A percentile compares a stretch with the other conserved stretches of the same genome.
These are phyloP conservation scores for Cassiopea andromeda DNA, from an alignment of 30 jellyfish, hydroid and myxozoan genomes.

Conservation along the genomic window DNA sequence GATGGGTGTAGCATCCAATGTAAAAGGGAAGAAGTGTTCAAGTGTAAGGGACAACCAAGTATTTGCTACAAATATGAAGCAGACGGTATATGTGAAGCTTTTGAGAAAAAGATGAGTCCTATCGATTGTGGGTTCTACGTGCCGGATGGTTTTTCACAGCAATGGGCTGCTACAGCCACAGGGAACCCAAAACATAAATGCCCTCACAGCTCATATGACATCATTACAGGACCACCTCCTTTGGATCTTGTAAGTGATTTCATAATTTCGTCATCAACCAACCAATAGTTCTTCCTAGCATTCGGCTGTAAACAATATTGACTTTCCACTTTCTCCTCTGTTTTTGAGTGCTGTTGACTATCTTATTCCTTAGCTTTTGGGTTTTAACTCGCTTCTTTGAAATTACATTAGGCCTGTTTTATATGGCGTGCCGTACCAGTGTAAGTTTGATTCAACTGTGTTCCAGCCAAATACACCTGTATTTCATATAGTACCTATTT, in stretches of 20 bases:
- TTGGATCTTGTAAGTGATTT: constrained; percentile 81
- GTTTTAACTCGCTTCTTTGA: no score
- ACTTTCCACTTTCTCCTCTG: no score
- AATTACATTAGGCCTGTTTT: no score
- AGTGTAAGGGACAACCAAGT: constrained; percentile 93
- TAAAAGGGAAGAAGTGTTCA: constrained; percentile 83
- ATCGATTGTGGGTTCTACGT: constrained; percentile 92
- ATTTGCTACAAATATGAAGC: constrained; percentile 84
- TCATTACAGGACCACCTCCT: constrained; percentile 91
- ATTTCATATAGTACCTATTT: no score
- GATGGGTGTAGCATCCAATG: constrained; percentile 96
- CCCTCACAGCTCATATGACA: constrained; percentile 42
- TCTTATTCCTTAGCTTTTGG: no score
- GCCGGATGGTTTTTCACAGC: constrained; percentile 92
- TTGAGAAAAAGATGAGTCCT: constrained; percentile 67
- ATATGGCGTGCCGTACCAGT: no score
- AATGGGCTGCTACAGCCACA: constrained; percentile 82
- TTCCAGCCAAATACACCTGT: no score
- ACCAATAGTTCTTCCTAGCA: no score
- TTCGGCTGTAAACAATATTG: no score
- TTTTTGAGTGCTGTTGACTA: no score
- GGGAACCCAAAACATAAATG: constrained; percentile 55
- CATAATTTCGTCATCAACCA: not conserved
- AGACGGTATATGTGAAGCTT: constrained; percentile 95
- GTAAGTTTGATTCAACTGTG: no score